Evolutionary conservation across 1,140 invertebrate genomes (phyloP), one percentile per base, ranked within the genome.

Genomic region (Berghia stephanieae): DNA sequence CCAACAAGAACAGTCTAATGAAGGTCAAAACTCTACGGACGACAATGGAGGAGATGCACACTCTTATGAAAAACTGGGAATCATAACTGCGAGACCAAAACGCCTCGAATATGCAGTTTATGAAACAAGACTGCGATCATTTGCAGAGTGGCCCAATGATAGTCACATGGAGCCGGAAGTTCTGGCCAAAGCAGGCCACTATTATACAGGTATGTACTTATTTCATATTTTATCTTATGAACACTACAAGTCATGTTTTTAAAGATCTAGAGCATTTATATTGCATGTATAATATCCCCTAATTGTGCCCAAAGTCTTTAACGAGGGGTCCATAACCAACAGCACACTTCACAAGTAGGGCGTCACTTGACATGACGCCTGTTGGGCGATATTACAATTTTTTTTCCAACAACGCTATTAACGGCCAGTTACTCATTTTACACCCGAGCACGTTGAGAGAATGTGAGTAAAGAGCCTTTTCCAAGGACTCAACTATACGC

Each of bases 171-270:
- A 92, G 66, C 94, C 95, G n/a, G 91, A 93, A 74, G 91, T 94
- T 57, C 88, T 98, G 31, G 94, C 94, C 60, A 93, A 94, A 80
- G 96, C 96, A 77, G 96, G 96, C 36, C 97, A 97, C 88, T 97
- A 93, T 87, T 97, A 96, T 82, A 94, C 93, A n/a, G 95, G 95
- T 83, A 82, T 18, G 94, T 78, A 44, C 27, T 31, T 27, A 24
- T 68, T 13, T 42, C 44, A 42, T 52, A 60, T 40, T 2, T 46
- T 6, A 21, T 16, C n/a, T n/a, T n/a, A n/a, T n/a, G n/a, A n/a
- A n/a, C n/a, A 40, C n/a, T n/a, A n/a, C n/a, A n/a, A n/a, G n/a
- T n/a, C n/a, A n/a, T 79, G 57, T 5, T 42, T 27, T n/a, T 24
- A 44, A 43, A 60, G 8, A 63, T 0, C 67, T 3, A 43, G 21